Conservation (phyloP, 2,888 invertebrate genomes). For the Subacronicta megacephala region DNA sequence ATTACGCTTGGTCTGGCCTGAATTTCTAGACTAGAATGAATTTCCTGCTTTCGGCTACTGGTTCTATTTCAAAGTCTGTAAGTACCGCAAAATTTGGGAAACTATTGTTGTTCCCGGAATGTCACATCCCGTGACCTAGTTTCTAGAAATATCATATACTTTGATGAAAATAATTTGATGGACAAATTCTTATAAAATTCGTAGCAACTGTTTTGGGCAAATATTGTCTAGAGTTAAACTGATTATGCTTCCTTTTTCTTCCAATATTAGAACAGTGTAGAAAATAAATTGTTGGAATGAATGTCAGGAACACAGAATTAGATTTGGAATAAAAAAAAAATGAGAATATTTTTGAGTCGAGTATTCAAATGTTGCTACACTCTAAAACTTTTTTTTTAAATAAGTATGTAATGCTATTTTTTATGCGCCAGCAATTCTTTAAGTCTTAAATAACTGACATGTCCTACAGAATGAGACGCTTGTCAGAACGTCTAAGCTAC, state of each 20-base stretch:
- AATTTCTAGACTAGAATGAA: conserved; percentile 31
- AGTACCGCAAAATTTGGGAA: conserved; percentile 37
- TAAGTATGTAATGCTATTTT: background rate
- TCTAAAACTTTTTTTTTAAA: background rate
- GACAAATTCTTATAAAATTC: conserved; percentile 26
- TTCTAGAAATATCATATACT: conserved; percentile 42
- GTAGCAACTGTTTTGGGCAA: conserved; percentile 18
- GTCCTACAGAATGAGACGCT: background rate
- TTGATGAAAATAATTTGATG: conserved; percentile 45
- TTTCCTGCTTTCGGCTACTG: conserved; percentile 24
- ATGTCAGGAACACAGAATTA: too few species aligned
- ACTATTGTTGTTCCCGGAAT: conserved; percentile 43
- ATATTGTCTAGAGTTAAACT: conserved; percentile 6
- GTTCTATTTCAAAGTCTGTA: conserved; percentile 31
- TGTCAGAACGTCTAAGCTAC: background rate
- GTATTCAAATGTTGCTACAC: too few species aligned
- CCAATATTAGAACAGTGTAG: background rate
- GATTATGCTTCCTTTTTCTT: background rate
- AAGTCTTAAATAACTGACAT: background rate
- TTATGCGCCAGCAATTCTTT: background rate
- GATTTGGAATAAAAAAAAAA: too few species aligned
- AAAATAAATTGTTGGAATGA: background rate
- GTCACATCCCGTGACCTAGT: conserved; percentile 30
- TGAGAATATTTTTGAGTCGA: too few species aligned
- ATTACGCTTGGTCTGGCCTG: conserved; percentile 24